phyloP scores from a whole-genome alignment of 2,888 invertebrate genomes.

The Drosophila helvetica region DNA sequence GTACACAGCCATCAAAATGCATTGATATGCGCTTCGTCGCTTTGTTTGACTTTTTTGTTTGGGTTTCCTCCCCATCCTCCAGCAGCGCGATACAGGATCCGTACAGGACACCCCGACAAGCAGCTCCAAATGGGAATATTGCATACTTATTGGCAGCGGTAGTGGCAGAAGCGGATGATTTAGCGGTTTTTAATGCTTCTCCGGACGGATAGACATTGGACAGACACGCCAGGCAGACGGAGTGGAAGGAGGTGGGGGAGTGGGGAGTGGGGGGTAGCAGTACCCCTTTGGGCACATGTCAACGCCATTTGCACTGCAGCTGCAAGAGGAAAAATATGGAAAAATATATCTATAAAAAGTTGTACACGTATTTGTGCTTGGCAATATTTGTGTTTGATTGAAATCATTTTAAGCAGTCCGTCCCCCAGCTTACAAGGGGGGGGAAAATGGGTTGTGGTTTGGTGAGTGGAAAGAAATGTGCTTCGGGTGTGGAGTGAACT shows the following conservation, averaged over 20 bases:
- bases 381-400: conserved; percentile 47
- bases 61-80: conserved; percentile 38
- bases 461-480: too few relatives aligned
- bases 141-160: conserved; percentile 76
- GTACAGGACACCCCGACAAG: conserved; percentile 62
- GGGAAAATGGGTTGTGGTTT: too few relatives aligned
- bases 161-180: conserved; percentile 72
- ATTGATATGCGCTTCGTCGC: conserved; percentile 69
- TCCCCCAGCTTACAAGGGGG: background rate
- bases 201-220: conserved; percentile 8
- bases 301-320: conserved; percentile 62
- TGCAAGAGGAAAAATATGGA: conserved; percentile 37
- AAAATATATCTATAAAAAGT: conserved; percentile 25
- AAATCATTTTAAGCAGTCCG: conserved; percentile 52
- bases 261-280: too few relatives aligned
- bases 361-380: conserved; percentile 5
- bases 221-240: conserved; percentile 8
- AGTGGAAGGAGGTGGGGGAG: background rate
- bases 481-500: background rate
- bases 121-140: conserved; percentile 67
- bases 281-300: conserved; percentile 63
- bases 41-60: conserved; percentile 70
- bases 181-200: conserved; percentile 76
- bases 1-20: conserved; percentile 69
- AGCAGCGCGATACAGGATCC: conserved; percentile 18